Evolutionary conservation across 2,888 invertebrate genomes (phyloP), one percentile per base, ranked within the genome.

Genomic region (Timandra comae): DNA sequence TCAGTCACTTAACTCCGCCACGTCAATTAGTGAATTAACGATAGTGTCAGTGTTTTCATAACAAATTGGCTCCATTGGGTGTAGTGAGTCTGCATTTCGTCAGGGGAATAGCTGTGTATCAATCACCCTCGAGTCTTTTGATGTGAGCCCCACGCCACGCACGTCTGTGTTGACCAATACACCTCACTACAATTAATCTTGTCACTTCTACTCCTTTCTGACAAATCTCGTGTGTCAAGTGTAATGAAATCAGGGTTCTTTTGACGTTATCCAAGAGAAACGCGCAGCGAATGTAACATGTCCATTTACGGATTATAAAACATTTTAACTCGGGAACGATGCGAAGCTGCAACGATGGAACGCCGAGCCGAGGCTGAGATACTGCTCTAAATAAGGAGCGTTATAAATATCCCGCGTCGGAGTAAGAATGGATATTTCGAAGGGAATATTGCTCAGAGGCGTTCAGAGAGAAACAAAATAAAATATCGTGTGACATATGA

Each of bases 401-500:
- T 62, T 77, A 82, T 79, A 79, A 81, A 81, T 84, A 82, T 56
- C 60, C 56, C 61, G 54, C 68, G 71, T 75, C 75, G 66, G 52
- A 53, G 52, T 61, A 65, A 71, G 74, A 69, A 73, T 70, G 63
- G 61, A 62, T 68, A 67, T 69, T 70, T 70, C 59, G 59, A 68
- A 71, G 68, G 67, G 70, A 74, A 70, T 66, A 62, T 16, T 63
- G 64, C 56, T 46, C 43, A 56, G 52, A 54, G 57, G 50, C 67
- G 52, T 50, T 46, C 53, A 49, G 53, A 49, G 59, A 61, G 64
- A 58, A 69, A 63, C 57, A 68, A 72, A 74, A 78, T 71, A 76
- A 81, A 72, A 75, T 71, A 65, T 72, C 62, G 63, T 71, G 73
- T 72, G 79, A 80, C 78, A 80, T 68, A 73, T 69, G 73, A 72